Evolutionary conservation across 2,888 invertebrate species (phyloP).

Genomic region (Oegoconia quadripuncta): DNA sequence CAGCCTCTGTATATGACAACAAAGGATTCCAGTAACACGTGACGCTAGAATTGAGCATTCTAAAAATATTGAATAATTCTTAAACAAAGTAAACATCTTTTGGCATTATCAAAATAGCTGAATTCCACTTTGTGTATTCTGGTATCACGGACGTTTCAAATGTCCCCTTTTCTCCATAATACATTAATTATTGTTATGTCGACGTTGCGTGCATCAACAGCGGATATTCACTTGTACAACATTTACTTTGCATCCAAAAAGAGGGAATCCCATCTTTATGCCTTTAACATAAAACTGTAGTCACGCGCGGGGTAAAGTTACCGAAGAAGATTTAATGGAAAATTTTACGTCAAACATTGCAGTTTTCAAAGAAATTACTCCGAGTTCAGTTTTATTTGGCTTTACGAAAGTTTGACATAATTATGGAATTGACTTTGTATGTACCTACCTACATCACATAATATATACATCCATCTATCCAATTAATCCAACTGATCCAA

Average conservation of each 20-base stretch:
- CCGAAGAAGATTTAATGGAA: slow-evolving; percentile 11
- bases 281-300: not conserved
- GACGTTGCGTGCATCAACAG: slow-evolving; percentile 35
- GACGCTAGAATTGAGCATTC: too few relatives aligned
- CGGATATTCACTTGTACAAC: slow-evolving; percentile 16
- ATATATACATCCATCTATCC: too few relatives aligned
- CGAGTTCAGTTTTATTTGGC: not conserved
- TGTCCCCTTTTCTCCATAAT: slow-evolving; percentile 27
- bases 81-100: too few relatives aligned
- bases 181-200: slow-evolving; percentile 42
- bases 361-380: slow-evolving; percentile 10
- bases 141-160: too few relatives aligned
- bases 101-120: too few relatives aligned
- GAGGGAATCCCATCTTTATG: slow-evolving; percentile 1
- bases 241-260: not conserved
- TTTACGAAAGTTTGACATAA: slow-evolving; percentile 2
- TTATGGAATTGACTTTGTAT: too few relatives aligned
- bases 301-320: not conserved
- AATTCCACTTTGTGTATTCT: too few relatives aligned
- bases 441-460: too few relatives aligned
- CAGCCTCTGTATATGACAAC: too few relatives aligned
- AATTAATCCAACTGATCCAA: too few relatives aligned
- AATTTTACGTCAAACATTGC: slow-evolving; percentile 13
- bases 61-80: too few relatives aligned
- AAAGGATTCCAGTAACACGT: too few relatives aligned